These are phyloP conservation scores for Rhagonycha lutea DNA, from an alignment of 2,888 invertebrate species.

Conservation along the genomic window DNA sequence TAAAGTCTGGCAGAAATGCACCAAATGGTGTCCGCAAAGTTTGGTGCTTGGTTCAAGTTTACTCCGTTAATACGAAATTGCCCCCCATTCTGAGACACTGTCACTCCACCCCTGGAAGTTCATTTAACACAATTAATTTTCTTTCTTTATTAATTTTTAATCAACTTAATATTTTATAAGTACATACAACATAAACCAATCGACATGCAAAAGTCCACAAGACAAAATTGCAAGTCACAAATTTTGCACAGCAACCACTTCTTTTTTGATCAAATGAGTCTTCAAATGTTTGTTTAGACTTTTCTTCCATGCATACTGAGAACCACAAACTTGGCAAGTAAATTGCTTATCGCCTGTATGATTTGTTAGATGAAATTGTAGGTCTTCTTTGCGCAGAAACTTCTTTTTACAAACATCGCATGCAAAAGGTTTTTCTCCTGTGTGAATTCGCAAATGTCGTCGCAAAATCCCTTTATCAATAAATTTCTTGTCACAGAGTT, in stretches of 20 bases:
- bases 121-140: too few relatives aligned
- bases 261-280: slow-evolving; percentile 36
- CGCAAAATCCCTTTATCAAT: slow-evolving; percentile 56
- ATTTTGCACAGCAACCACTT: neutral
- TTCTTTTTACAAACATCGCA: slow-evolving; percentile 26
- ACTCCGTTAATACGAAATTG: too few relatives aligned
- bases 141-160: too few relatives aligned
- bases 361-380: neutral
- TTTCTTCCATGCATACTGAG: slow-evolving; percentile 48
- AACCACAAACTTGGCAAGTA: slow-evolving; percentile 44
- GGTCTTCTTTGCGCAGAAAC: neutral
- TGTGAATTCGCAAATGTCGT: slow-evolving; percentile 35
- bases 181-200: neutral
- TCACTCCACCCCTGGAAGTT: too few relatives aligned
- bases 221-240: neutral
- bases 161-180: too few relatives aligned
- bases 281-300: slow-evolving; percentile 45
- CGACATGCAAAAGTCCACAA: neutral
- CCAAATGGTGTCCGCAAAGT: too few relatives aligned
- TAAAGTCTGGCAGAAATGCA: too few relatives aligned
- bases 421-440: slow-evolving; percentile 35
- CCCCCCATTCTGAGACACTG: too few relatives aligned
- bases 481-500: slow-evolving; percentile 58
- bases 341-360: neutral
- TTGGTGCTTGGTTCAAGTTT: too few relatives aligned